These are phyloP conservation scores for Ifrita kowaldi DNA, from an alignment of 2,113 vertebrate genomes.

Conservation along the genomic window DNA sequence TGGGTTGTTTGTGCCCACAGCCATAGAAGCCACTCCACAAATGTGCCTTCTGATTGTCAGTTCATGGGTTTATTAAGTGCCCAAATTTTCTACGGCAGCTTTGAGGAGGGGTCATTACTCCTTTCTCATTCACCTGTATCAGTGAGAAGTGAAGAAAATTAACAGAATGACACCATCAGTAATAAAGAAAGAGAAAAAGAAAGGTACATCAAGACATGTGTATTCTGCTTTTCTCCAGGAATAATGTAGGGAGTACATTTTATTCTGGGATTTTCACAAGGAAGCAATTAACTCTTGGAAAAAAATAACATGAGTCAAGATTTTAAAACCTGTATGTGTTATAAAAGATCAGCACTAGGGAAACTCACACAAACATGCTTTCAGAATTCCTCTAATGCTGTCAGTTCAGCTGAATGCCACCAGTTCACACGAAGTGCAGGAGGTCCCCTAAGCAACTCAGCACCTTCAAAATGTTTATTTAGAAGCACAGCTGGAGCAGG, in stretches of 20 bases:
- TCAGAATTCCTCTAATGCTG: background rate
- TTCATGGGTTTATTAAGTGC: background rate
- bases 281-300: background rate
- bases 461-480: background rate
- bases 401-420: background rate
- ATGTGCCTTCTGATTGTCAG: background rate
- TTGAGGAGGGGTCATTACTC: background rate
- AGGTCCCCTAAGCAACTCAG: background rate
- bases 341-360: background rate
- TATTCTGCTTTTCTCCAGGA: background rate
- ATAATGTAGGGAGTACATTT: background rate
- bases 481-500: background rate
- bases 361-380: background rate
- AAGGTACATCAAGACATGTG: background rate
- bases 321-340: background rate
- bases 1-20: background rate
- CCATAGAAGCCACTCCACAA: background rate
- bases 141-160: background rate
- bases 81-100: background rate
- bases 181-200: background rate
- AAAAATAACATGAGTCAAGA: background rate
- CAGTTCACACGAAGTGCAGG: background rate
- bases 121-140: background rate
- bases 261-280: background rate
- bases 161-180: fast-evolving